A percentile compares a stretch with the other conserved stretches of the same genome.
Evolutionary conservation across 2,113 vertebrate genomes (phyloP).

Genomic region (Sapajus apella): DNA sequence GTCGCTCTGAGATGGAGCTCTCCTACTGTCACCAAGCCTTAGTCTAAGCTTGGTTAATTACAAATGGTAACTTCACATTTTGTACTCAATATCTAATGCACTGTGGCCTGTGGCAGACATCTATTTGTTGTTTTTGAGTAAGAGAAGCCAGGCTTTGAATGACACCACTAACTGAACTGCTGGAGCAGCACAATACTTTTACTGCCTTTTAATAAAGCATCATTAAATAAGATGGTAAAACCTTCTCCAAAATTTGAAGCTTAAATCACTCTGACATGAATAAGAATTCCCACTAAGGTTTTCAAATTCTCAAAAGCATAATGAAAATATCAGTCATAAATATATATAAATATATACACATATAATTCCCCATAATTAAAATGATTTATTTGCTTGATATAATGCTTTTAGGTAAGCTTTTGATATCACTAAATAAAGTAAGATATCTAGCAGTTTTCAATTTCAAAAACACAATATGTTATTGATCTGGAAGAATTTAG

Average conservation of each 20-base stretch:
- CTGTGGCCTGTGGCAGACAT: not conserved
- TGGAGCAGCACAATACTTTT: no score
- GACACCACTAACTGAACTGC: not conserved
- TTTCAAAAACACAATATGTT: not conserved
- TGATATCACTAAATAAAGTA: not conserved
- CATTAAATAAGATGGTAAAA: not conserved
- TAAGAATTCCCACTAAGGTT: not conserved
- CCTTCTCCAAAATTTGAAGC: not conserved
- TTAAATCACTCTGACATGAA: not conserved
- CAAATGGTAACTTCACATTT: not conserved
- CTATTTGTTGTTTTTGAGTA: not conserved
- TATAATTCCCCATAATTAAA: not conserved
- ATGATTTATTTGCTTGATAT: not conserved
- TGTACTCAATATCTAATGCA: not conserved
- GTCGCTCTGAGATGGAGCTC: not conserved
- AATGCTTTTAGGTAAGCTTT: not conserved
- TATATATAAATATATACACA: not conserved
- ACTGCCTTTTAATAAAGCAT: not conserved
- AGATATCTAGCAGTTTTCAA: not conserved
- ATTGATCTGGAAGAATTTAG: not conserved
- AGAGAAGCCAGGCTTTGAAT: not conserved
- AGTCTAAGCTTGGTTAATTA: not conserved
- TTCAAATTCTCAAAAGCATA: not conserved
- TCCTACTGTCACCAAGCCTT: not conserved
- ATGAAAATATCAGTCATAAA: not conserved